Conservation (phyloP, 2,113 vertebrate genomes). For the Lophura nycthemera region DNA sequence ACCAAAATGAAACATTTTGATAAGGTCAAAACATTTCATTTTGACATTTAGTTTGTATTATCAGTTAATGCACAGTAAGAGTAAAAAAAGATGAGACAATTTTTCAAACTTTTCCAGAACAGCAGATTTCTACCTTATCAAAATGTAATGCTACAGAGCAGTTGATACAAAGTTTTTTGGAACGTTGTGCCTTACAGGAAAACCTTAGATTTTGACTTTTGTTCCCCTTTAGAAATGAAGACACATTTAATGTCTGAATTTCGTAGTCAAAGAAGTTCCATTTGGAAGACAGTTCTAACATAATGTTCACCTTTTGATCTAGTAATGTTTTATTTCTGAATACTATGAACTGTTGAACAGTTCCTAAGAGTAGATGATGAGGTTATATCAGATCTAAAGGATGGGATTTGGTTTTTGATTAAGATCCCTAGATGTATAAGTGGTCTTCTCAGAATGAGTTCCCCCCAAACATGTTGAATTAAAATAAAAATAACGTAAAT, state of each 20-base stretch:
- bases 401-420: constrained; percentile 19
- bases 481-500: constrained; percentile 53
- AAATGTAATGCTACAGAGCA: constrained; percentile 25
- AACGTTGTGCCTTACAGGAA: constrained; percentile 31
- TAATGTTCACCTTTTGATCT: constrained; percentile 67
- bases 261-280: constrained; percentile 39
- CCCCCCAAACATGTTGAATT: constrained; percentile 32
- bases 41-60: constrained; percentile 43
- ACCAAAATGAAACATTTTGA: constrained; percentile 40
- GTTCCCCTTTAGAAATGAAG: constrained; percentile 38
- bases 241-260: constrained; percentile 50
- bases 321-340: constrained; percentile 74
- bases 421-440: neutral
- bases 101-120: constrained; percentile 36
- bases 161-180: constrained; percentile 32
- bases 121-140: constrained; percentile 28
- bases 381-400: constrained; percentile 24
- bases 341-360: constrained; percentile 68
- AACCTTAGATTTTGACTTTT: constrained; percentile 60
- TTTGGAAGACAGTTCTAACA: constrained; percentile 50
- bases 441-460: rapidly evolving
- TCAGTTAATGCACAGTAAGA: constrained; percentile 30
- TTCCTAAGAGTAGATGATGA: constrained; percentile 56
- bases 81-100: neutral
- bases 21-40: constrained; percentile 37